These are phyloP conservation scores for Dendroctonus ponderosae DNA, from an alignment of 1,140 invertebrate species.

Conservation along the genomic window DNA sequence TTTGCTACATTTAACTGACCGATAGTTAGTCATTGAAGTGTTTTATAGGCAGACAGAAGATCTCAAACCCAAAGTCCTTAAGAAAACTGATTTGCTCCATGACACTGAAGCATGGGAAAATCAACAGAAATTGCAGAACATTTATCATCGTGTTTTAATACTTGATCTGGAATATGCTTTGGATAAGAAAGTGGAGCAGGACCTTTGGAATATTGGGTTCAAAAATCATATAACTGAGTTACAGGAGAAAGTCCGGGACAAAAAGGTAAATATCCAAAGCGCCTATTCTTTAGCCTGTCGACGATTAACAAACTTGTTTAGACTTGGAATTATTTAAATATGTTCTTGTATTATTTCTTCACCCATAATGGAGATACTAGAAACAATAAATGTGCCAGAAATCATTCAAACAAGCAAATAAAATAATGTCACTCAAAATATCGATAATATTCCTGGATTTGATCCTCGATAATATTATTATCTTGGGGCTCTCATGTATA, in stretches of 20 bases:
- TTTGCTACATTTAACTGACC: slow-evolving; percentile 30
- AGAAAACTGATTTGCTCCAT: slow-evolving; percentile 62
- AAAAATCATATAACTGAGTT: slow-evolving; percentile 81
- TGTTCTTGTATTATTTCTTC: no score
- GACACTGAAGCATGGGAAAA: slow-evolving; percentile 62
- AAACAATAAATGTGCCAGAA: no score
- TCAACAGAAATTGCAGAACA: slow-evolving; percentile 67
- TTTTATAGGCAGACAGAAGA: slow-evolving; percentile 66
- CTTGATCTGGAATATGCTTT: slow-evolving; percentile 83
- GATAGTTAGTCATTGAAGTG: slow-evolving; percentile 31
- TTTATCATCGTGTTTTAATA: slow-evolving; percentile 79
- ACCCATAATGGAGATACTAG: no score
- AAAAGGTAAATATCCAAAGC: slow-evolving; percentile 58
- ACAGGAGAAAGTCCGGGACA: slow-evolving; percentile 73
- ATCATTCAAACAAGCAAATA: no score
- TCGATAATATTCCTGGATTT: no score
- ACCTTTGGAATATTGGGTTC: slow-evolving; percentile 86
- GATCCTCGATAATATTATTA: no score
- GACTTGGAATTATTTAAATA: no score
- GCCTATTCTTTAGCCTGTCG: no score
- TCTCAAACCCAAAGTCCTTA: slow-evolving; percentile 65
- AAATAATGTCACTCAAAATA: no score
- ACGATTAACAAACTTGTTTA: no score
- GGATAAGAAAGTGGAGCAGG: slow-evolving; percentile 85
- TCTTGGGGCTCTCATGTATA: no score